These are phyloP conservation scores for Neotoma lepida DNA, from an alignment of 2,113 vertebrate species.

Conservation along the genomic window DNA sequence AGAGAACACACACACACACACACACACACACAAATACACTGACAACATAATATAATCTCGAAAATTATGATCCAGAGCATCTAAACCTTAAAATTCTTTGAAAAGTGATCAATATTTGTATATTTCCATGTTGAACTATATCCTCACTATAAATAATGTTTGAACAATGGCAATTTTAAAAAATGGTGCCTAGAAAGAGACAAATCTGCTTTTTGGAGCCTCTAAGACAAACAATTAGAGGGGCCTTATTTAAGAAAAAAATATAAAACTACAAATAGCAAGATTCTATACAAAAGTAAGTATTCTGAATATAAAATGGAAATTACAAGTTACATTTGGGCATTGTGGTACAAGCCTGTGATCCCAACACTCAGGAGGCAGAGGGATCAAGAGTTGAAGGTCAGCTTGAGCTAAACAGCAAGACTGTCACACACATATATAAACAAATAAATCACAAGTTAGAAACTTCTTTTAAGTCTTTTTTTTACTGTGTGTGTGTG, in stretches of 20 bases:
- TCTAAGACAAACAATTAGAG: slow-evolving; percentile 41
- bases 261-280: slow-evolving; percentile 24
- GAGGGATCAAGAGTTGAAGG: not conserved
- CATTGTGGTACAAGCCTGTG: not conserved
- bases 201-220: not conserved
- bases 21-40: not conserved
- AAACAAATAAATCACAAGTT: not conserved
- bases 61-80: slow-evolving; percentile 57
- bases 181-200: slow-evolving; percentile 49
- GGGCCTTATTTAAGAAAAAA: not conserved
- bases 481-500: not conserved
- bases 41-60: not conserved
- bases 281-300: slow-evolving; percentile 53
- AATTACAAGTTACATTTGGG: not conserved
- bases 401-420: not conserved
- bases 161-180: slow-evolving; percentile 31
- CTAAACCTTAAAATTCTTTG: slow-evolving; percentile 37
- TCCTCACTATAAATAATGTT: slow-evolving; percentile 41
- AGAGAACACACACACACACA: not conserved
- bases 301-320: slow-evolving; percentile 40
- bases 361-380: not conserved
- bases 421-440: not conserved
- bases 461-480: not conserved
- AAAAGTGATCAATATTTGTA: slow-evolving; percentile 35
- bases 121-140: not conserved